These are phyloP conservation scores for Heliothis virescens DNA, from an alignment of 1,140 invertebrate genomes.

Conservation along the genomic window DNA sequence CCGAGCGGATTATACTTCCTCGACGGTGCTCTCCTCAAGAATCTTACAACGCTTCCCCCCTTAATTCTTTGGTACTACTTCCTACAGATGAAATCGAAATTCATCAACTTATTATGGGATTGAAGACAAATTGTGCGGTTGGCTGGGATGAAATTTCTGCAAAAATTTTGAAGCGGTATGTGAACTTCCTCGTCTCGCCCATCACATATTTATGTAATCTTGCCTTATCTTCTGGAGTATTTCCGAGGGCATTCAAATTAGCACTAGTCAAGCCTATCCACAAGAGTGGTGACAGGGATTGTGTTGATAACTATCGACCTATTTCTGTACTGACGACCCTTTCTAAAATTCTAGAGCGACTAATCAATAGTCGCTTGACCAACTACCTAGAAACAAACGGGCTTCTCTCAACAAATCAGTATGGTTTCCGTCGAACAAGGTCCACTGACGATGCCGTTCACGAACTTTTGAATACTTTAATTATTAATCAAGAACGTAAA, in stretches of 20 bases:
- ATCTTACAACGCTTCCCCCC: background rate
- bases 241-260: background rate
- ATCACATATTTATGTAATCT: background rate
- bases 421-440: constrained; percentile 38
- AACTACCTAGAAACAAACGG: constrained; percentile 43
- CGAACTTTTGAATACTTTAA: constrained; percentile 30
- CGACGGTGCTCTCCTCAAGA: background rate
- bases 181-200: background rate
- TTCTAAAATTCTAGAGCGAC: constrained; percentile 52
- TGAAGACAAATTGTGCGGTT: background rate
- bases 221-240: background rate
- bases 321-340: constrained; percentile 34
- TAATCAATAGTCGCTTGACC: too few relatives aligned
- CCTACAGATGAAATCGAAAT: background rate
- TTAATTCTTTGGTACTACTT: background rate
- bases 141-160: background rate
- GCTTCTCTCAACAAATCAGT: constrained; percentile 42
- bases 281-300: background rate
- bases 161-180: background rate
- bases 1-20: background rate
- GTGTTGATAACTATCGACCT: constrained; percentile 48
- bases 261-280: background rate
- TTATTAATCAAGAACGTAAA: constrained; percentile 30
- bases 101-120: background rate
- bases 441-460: constrained; percentile 43